Evolutionary conservation across 2,888 invertebrate species (phyloP).

Genomic region (Napeogenes sylphis): DNA sequence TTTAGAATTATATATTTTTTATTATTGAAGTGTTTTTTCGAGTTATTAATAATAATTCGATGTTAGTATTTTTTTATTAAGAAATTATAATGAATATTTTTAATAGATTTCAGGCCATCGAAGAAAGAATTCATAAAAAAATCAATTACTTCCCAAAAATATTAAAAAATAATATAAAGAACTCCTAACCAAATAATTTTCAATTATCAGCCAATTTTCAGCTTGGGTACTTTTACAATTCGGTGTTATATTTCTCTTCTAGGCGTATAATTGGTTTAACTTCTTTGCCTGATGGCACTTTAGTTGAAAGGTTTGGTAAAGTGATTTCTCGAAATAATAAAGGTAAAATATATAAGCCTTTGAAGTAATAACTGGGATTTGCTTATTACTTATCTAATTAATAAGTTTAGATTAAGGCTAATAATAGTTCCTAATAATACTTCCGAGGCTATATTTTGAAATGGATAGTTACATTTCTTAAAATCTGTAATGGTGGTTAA

Average conservation of each 20-base stretch:
- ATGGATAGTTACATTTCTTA: no score
- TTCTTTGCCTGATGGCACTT: conserved; percentile 49
- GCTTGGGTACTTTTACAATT: conserved; percentile 33
- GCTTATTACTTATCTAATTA: neutral
- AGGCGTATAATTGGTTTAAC: conserved; percentile 55
- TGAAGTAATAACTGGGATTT: conserved; percentile 16
- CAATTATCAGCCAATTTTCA: conserved; percentile 30
- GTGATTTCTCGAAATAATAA: conserved; percentile 49
- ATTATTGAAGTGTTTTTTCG: no score
- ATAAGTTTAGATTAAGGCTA: no score
- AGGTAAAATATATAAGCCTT: conserved; percentile 37
- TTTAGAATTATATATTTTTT: no score
- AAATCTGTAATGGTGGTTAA: no score
- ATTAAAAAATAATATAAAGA: conserved; percentile 15
- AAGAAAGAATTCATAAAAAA: no score
- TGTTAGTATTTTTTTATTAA: no score
- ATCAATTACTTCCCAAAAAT: neutral
- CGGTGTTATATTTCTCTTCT: conserved; percentile 35
- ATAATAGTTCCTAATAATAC: no score
- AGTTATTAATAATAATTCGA: no score
- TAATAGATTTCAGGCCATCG: no score
- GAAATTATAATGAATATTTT: no score
- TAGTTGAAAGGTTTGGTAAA: conserved; percentile 57
- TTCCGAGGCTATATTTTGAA: no score
- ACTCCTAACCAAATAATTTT: conserved; percentile 16